Evolutionary conservation across 2,797 vertebrate species (phyloP).

Genomic region (Scomberomorus guttatus): DNA sequence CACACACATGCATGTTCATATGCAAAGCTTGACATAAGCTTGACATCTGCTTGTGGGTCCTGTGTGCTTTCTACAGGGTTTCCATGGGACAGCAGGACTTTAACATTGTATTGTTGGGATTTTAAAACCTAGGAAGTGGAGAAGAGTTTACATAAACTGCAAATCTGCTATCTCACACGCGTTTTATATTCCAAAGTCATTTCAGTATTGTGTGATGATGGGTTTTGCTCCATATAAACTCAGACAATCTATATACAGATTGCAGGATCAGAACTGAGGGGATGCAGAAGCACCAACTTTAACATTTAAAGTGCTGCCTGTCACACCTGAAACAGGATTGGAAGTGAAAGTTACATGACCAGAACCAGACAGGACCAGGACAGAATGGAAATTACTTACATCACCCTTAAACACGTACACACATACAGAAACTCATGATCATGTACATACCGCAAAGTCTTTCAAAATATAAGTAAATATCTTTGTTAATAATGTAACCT

Average conservation of each 20-base stretch:
- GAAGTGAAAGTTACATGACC: background rate
- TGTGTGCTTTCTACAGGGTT: slow-evolving; percentile 2
- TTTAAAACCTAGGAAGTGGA: background rate
- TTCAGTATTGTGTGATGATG: background rate
- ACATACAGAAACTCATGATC: background rate
- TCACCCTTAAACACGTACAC: no score
- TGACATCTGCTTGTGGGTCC: background rate
- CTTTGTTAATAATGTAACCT: no score
- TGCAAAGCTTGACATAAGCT: no score
- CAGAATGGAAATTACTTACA: no score
- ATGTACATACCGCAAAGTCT: no score
- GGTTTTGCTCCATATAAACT: background rate
- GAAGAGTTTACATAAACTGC: background rate
- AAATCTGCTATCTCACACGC: background rate
- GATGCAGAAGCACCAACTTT: background rate
- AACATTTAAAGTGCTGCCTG: background rate
- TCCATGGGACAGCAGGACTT: background rate
- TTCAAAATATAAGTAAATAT: no score
- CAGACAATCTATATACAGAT: background rate
- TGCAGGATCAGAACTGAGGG: background rate
- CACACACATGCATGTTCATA: background rate
- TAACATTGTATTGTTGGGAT: background rate
- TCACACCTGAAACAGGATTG: no score
- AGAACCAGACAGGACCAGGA: background rate
- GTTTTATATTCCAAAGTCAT: background rate